A percentile compares a stretch with the other conserved stretches of the same genome.
Conservation (phyloP, 2,113 vertebrate species). For the Atrichornis clamosus region DNA sequence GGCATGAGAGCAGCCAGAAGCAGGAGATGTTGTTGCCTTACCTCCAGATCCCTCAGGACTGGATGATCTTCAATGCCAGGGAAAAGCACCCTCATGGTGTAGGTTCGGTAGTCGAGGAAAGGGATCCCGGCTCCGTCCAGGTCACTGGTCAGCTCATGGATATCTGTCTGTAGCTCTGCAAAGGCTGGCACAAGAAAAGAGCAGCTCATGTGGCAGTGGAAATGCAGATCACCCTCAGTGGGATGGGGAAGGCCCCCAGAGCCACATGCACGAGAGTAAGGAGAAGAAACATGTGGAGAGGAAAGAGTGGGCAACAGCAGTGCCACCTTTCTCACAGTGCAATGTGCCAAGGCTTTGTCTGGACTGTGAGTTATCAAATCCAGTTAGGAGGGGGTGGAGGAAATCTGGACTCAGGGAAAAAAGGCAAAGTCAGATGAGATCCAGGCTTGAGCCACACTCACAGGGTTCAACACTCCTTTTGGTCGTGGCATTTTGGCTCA, state of each 20-base stretch:
- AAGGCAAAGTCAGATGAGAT: not conserved
- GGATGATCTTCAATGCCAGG: constrained; percentile 97
- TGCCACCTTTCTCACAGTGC: not conserved
- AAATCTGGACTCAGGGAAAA: not conserved
- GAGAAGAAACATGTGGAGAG: not conserved
- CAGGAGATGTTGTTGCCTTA: constrained; percentile 24
- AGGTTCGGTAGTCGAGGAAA: constrained; percentile 94
- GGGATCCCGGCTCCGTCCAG: constrained; percentile 95
- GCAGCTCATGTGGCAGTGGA: not conserved
- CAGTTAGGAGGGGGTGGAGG: not conserved
- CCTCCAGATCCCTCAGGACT: constrained; percentile 94
- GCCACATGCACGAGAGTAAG: rapidly evolving
- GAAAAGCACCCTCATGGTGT: constrained; percentile 97
- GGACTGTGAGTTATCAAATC: not conserved
- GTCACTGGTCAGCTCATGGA: constrained; percentile 94
- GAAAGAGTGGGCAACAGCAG: not conserved
- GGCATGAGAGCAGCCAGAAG: not conserved
- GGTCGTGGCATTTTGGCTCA: not conserved
- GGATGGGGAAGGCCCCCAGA: not conserved
- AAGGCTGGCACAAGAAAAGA: constrained; percentile 76
- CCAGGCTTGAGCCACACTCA: not conserved
- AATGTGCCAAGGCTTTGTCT: rapidly evolving
- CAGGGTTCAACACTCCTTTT: not conserved
- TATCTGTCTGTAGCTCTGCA: constrained; percentile 97
- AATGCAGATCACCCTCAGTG: not conserved